Conservation (phyloP, 2,797 vertebrate species). For the Phataginus tetradactyla region DNA sequence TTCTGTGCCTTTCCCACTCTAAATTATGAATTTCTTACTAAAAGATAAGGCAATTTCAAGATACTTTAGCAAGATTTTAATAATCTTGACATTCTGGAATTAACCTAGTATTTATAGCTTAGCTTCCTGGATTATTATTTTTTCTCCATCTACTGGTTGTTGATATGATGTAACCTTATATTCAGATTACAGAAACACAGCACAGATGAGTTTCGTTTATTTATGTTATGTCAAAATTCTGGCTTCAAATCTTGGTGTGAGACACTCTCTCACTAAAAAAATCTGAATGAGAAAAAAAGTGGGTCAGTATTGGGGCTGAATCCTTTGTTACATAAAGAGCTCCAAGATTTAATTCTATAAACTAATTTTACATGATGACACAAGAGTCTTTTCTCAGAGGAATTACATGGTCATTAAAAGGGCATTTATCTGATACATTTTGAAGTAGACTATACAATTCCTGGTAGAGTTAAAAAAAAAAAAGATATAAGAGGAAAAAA, state of each 20-base stretch:
- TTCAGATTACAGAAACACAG: conserved; percentile 70
- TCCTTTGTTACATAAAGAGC: conserved; percentile 58
- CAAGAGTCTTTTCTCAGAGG: conserved; percentile 54
- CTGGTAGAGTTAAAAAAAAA: conserved; percentile 37
- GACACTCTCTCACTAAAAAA: conserved; percentile 53
- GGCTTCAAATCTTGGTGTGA: conserved; percentile 63
- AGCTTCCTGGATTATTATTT: conserved; percentile 71
- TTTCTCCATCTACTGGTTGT: conserved; percentile 76
- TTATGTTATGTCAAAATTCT: conserved; percentile 60
- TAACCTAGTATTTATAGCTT: conserved; percentile 82
- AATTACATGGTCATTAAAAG: conserved; percentile 67
- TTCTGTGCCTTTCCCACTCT: not conserved
- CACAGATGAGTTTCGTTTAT: conserved; percentile 25
- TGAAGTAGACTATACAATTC: conserved; percentile 32
- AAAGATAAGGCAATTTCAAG: conserved; percentile 70
- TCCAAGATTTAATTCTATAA: conserved; percentile 62
- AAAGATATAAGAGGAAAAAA: not conserved
- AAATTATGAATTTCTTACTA: conserved; percentile 50
- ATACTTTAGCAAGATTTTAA: conserved; percentile 81
- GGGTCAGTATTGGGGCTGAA: conserved; percentile 64
- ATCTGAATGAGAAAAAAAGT: conserved; percentile 43
- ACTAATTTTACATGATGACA: conserved; percentile 64
- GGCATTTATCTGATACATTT: not conserved
- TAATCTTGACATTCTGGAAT: conserved; percentile 81
- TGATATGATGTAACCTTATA: conserved; percentile 72